These are phyloP conservation scores for Scophthalmus maximus DNA, from an alignment of 2,113 vertebrate genomes.

Conservation along the genomic window DNA sequence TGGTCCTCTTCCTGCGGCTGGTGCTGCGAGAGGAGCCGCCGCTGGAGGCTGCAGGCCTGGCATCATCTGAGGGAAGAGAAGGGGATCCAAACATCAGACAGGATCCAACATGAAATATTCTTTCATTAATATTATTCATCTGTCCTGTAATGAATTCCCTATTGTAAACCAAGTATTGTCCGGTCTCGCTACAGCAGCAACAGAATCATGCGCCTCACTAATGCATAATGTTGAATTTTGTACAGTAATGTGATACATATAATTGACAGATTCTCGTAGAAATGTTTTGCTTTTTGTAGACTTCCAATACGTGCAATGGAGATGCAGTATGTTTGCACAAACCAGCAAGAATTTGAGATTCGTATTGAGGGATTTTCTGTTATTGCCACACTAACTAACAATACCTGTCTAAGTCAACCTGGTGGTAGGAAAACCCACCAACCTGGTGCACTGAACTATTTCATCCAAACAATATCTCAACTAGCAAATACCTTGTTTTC, in stretches of 20 bases:
- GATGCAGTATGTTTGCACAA: too few relatives aligned
- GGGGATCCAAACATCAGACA: background rate
- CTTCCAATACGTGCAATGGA: too few relatives aligned
- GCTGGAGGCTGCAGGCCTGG: conserved; percentile 35
- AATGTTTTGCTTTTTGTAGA: background rate
- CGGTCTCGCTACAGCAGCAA: too few relatives aligned
- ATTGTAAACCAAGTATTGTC: too few relatives aligned
- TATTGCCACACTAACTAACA: too few relatives aligned
- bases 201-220: too few relatives aligned
- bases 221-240: background rate
- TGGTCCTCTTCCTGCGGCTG: conserved; percentile 83
- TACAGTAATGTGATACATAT: background rate
- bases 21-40: conserved; percentile 62
- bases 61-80: conserved; percentile 58
- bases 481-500: background rate
- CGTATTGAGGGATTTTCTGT: too few relatives aligned
- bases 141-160: background rate
- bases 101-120: accelerated
- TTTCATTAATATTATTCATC: background rate
- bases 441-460: background rate
- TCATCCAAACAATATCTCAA: background rate
- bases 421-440: too few relatives aligned
- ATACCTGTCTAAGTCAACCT: too few relatives aligned
- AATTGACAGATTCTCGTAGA: too few relatives aligned
- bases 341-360: too few relatives aligned